phyloP scores from a whole-genome alignment of 2,888 invertebrate species.

The Salticus scenicus region DNA sequence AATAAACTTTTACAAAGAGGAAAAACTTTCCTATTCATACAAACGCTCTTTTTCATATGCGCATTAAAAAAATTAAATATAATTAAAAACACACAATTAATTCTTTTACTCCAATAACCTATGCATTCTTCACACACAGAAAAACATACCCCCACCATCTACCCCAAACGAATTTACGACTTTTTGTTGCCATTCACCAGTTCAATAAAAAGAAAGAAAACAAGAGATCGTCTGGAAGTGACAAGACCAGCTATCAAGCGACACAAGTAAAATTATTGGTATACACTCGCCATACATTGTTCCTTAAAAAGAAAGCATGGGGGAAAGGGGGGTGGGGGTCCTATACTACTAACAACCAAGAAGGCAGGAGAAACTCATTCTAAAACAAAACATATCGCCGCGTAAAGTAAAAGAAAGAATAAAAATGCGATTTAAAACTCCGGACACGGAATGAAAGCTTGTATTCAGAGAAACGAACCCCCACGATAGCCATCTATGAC shows the following conservation, averaged over 20 bases:
- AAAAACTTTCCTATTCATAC: too few relatives aligned
- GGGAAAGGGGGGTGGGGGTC: background rate
- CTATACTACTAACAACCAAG: background rate
- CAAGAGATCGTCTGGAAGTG: background rate
- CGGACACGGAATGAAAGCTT: background rate
- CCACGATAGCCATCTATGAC: background rate
- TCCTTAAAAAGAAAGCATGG: background rate
- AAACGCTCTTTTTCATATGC: too few relatives aligned
- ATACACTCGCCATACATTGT: background rate
- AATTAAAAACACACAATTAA: too few relatives aligned
- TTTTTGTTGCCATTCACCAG: background rate
- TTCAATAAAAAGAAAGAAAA: background rate
- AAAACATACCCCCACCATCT: too few relatives aligned
- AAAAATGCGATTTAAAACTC: conserved; percentile 5
- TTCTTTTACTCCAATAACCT: too few relatives aligned
- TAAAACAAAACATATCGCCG: conserved; percentile 6
- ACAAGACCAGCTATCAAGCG: background rate
- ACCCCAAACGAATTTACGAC: conserved; percentile 12
- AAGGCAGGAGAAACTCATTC: background rate
- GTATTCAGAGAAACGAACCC: conserved; percentile 5
- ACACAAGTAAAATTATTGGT: conserved; percentile 9
- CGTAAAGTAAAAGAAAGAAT: background rate
- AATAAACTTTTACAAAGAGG: too few relatives aligned
- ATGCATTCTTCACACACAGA: too few relatives aligned
- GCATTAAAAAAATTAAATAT: too few relatives aligned